These are phyloP conservation scores for Dryadula phaetusa DNA, from an alignment of 2,888 invertebrate genomes.

Conservation along the genomic window DNA sequence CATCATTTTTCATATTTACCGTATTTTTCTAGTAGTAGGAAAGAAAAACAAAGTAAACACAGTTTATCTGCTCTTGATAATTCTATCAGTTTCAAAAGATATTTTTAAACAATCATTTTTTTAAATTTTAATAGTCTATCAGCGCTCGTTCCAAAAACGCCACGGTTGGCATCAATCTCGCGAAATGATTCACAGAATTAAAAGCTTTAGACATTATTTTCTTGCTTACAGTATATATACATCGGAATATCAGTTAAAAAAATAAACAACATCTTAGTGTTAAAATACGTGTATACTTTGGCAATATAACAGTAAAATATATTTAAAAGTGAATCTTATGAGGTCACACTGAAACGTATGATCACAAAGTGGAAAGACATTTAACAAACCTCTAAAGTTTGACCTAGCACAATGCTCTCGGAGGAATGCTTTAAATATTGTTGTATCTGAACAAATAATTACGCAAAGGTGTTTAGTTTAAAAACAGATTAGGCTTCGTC, in stretches of 20 bases:
- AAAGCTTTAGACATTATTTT: not conserved
- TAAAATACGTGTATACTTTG: no score
- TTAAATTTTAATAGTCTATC: no score
- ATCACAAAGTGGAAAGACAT: constrained; percentile 1
- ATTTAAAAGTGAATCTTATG: constrained; percentile 14
- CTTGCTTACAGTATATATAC: no score
- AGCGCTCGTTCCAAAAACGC: no score
- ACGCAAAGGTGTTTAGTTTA: constrained; percentile 14
- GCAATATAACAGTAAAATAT: constrained; percentile 1
- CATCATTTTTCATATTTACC: not conserved
- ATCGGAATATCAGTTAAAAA: no score
- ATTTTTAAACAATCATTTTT: no score
- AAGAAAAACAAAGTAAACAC: no score
- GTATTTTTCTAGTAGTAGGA: no score
- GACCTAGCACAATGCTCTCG: not conserved
- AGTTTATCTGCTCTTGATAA: no score
- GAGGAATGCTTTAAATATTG: not conserved
- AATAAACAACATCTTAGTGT: no score
- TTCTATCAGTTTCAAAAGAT: no score
- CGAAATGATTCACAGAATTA: not conserved
- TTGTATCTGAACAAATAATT: not conserved
- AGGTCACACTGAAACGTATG: not conserved
- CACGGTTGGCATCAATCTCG: not conserved
- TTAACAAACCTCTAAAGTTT: not conserved
- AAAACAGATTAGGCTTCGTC: constrained; percentile 5